phyloP scores from a whole-genome alignment of 2,797 vertebrate species.

The Takifugu ocellatus region DNA sequence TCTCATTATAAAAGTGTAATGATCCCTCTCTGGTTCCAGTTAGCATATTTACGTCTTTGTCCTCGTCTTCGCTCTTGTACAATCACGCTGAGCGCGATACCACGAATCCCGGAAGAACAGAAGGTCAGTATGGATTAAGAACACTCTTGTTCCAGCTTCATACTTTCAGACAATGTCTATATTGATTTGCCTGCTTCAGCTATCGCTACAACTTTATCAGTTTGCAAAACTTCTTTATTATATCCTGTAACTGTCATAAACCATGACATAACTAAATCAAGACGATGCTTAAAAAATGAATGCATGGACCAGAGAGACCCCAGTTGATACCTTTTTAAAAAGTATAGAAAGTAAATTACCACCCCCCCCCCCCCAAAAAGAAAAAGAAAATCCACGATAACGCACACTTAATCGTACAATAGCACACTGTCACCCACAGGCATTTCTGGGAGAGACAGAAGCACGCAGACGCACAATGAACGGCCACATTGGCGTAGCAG shows the following conservation, averaged over 20 bases:
- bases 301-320: conserved; percentile 12
- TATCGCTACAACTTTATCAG: conserved; percentile 3
- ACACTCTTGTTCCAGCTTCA: not conserved
- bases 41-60: conserved; percentile 30
- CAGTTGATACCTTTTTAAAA: conserved; percentile 37
- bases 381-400: conserved; percentile 22
- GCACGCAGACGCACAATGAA: conserved; percentile 18
- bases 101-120: not conserved
- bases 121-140: not conserved
- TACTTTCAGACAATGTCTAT: not conserved
- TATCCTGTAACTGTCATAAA: not conserved
- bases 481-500: conserved; percentile 42
- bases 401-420: conserved; percentile 32
- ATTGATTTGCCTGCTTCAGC: not conserved
- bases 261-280: too few relatives aligned
- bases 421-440: conserved; percentile 18
- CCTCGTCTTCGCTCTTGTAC: conserved; percentile 16
- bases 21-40: conserved; percentile 20
- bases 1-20: conserved; percentile 57
- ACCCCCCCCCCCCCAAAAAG: conserved; percentile 10
- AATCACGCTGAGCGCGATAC: not conserved
- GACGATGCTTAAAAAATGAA: not conserved
- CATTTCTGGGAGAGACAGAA: conserved; percentile 17
- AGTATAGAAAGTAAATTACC: not conserved
- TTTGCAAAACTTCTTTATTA: conserved; percentile 1